Evolutionary conservation across 2,797 vertebrate species (phyloP), one percentile per base, ranked within the genome.

Genomic region (Odontamblyopus rebecca): DNA sequence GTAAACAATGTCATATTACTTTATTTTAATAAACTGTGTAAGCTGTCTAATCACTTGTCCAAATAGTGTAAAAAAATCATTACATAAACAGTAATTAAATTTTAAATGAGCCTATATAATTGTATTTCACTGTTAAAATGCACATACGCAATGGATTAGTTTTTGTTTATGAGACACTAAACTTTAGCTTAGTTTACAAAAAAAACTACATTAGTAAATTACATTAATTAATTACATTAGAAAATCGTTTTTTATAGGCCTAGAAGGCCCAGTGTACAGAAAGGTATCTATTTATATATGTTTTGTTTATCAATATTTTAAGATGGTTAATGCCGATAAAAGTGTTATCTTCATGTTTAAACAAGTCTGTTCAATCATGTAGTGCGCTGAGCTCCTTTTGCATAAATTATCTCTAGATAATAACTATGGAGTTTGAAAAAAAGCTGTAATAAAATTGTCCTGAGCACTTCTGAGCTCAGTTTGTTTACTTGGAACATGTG

Each of bases 401-500:
- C 27, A 26, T 59, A 59, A 59, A 59, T 59, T 13, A 59, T 27
- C 19, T 38, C 35, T 38, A 38, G 35, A 8, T 56, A 6, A 15
- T 1, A 60, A 18, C 6, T 41, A 44, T 32, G 54, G 2, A 61
- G 19, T 51, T 67, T 32, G 35, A 32, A 5, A 26, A 32, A 66
- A 68, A 67, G 59, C 26, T 60, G 51, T 38, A 53, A 72, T 64
- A 19, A 70, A 74, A 77, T 64, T 74, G 71, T 64, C 67, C 69
- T 38, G 35, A 16, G 73, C 64, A 11, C 26, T 32, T 38, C 75
- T 85, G 26, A 72, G 48, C 90, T 80, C 80, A 91, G 89, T 93
- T 93, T 94, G 93, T 95, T 94, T 93, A 93, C 93, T 78, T 87
- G 86, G 76, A 88, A 90, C 93, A 94, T 94, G 93, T 94, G 94